These are phyloP conservation scores for Drosophila nannoptera DNA, from an alignment of 1,140 invertebrate species.

Conservation along the genomic window DNA sequence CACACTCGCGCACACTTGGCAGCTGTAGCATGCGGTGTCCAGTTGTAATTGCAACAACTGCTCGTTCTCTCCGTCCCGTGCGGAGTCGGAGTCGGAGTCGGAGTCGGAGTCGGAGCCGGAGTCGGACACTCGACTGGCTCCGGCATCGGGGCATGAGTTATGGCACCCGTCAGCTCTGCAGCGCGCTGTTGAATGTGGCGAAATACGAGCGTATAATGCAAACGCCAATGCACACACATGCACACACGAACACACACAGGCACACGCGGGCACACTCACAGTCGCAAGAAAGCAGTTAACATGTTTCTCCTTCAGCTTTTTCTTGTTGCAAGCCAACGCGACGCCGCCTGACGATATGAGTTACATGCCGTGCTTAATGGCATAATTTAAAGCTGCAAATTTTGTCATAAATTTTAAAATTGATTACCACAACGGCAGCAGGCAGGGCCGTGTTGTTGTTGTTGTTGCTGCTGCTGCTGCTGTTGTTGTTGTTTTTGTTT, in stretches of 20 bases:
- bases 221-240: conserved; percentile 70
- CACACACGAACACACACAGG: conserved; percentile 18
- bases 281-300: conserved; percentile 69
- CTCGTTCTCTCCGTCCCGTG: conserved; percentile 22
- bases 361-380: conserved; percentile 79
- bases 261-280: conserved; percentile 29
- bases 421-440: conserved; percentile 71
- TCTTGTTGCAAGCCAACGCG: conserved; percentile 74
- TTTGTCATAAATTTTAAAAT: conserved; percentile 79
- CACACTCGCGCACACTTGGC: conserved; percentile 42
- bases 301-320: conserved; percentile 74
- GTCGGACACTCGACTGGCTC: conserved; percentile 26
- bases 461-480: too few relatives aligned
- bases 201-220: conserved; percentile 78
- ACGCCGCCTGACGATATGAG: conserved; percentile 77
- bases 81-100: conserved; percentile 4
- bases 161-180: conserved; percentile 74
- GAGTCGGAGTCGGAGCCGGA: conserved; percentile 15
- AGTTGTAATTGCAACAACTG: conserved; percentile 77
- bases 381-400: conserved; percentile 79
- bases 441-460: conserved; percentile 56
- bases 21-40: conserved; percentile 76
- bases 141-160: conserved; percentile 69
- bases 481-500: conserved; percentile 58
- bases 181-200: conserved; percentile 76